Conservation (phyloP, 2,888 invertebrate species). For the Oscheius onirici region DNA sequence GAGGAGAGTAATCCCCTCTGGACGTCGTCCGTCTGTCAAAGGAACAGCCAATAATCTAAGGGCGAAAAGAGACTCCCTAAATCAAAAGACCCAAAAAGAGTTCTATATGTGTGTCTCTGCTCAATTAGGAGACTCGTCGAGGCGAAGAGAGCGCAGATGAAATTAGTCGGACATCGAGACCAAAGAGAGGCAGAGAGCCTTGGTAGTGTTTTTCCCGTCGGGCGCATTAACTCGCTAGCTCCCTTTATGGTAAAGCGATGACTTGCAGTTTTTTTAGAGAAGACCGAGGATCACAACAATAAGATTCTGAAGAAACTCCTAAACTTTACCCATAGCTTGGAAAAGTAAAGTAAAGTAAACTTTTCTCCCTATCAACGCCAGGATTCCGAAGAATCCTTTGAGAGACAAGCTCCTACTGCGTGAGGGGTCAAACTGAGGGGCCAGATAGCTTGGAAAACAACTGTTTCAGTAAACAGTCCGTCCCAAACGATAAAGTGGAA, state of each 20-base stretch:
- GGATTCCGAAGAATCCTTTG: too few species aligned
- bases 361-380: too few species aligned
- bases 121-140: conserved; percentile 19
- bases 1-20: not conserved
- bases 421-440: too few species aligned
- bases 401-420: too few species aligned
- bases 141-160: conserved; percentile 17
- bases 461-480: too few species aligned
- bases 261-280: not conserved
- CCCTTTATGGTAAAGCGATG: not conserved
- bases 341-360: too few species aligned
- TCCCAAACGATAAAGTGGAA: too few species aligned
- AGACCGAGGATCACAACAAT: not conserved
- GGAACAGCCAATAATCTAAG: not conserved
- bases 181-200: not conserved
- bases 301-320: not conserved
- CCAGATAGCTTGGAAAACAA: too few species aligned
- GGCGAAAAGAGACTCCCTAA: not conserved
- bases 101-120: not conserved
- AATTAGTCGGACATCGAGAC: conserved; percentile 3
- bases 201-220: too few species aligned
- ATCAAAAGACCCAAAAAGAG: too few species aligned
- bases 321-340: not conserved
- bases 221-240: not conserved
- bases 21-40: not conserved